Conservation (phyloP, 92 coral and sea anemone genomes). For the Parazoanthus swiftii region DNA sequence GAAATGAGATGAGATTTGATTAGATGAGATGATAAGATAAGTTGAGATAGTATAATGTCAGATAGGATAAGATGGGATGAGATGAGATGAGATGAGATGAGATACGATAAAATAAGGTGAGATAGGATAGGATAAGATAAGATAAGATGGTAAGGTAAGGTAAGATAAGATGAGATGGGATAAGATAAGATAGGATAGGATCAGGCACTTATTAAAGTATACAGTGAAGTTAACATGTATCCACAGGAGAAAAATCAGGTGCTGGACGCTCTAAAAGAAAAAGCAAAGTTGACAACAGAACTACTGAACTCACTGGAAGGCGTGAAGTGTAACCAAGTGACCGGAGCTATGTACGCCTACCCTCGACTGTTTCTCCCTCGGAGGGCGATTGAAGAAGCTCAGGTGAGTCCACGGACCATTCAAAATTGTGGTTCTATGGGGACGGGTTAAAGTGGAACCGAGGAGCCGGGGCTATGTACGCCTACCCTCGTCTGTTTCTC, state of each 20-base stretch:
- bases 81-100: too few relatives aligned
- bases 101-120: too few relatives aligned
- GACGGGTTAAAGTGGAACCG: slow-evolving; percentile 71
- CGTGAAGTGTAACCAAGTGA: slow-evolving; percentile 66
- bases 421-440: too few relatives aligned
- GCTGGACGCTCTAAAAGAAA: slow-evolving; percentile 63
- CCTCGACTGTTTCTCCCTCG: slow-evolving; percentile 70
- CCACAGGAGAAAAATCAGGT: slow-evolving; percentile 72
- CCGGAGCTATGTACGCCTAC: slow-evolving; percentile 82
- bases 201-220: too few relatives aligned
- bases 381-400: slow-evolving; percentile 75
- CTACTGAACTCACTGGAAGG: slow-evolving; percentile 75
- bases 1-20: too few relatives aligned
- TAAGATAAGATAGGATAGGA: too few relatives aligned
- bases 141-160: too few relatives aligned
- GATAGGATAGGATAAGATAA: too few relatives aligned
- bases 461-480: slow-evolving; percentile 79
- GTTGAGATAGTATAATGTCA: too few relatives aligned
- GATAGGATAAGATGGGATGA: too few relatives aligned
- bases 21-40: too few relatives aligned
- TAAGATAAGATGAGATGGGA: too few relatives aligned
- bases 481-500: slow-evolving; percentile 68
- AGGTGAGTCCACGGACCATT: slow-evolving; percentile 43
- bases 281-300: slow-evolving; percentile 66
- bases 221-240: neutral